Conservation (phyloP, 1,140 invertebrate species). For the Galleria mellonella region DNA sequence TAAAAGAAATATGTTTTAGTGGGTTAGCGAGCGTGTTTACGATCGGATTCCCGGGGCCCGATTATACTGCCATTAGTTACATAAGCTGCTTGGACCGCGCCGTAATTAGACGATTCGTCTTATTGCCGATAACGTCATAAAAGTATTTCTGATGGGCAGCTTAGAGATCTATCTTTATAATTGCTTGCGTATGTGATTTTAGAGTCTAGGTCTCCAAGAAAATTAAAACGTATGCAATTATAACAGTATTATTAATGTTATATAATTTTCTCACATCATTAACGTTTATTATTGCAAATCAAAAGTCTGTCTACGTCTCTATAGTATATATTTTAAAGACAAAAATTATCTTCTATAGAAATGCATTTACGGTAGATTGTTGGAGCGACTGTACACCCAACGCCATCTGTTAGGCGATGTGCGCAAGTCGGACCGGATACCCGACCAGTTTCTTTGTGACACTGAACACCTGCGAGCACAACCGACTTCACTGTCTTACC, state of each 20-base stretch:
- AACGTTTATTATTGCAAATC: too few relatives aligned
- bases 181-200: too few relatives aligned
- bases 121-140: constrained; percentile 24
- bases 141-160: constrained; percentile 4
- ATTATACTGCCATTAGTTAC: constrained; percentile 65
- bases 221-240: too few relatives aligned
- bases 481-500: not conserved
- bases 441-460: constrained; percentile 62
- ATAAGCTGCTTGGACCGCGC: constrained; percentile 38
- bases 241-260: too few relatives aligned
- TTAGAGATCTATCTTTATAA: too few relatives aligned
- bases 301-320: too few relatives aligned
- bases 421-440: constrained; percentile 49
- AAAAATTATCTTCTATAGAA: too few relatives aligned
- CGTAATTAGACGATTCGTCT: constrained; percentile 56
- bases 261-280: too few relatives aligned
- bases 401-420: constrained; percentile 55
- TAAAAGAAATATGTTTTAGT: constrained; percentile 73
- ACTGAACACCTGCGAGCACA: constrained; percentile 59
- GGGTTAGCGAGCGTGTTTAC: constrained; percentile 69
- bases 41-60: constrained; percentile 53
- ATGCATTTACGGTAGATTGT: too few relatives aligned
- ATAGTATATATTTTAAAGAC: too few relatives aligned
- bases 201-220: too few relatives aligned
- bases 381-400: constrained; percentile 12